Base-by-base conservation (phyloP, 2,888 invertebrate species). In the Xiphydria camelus region DNA sequence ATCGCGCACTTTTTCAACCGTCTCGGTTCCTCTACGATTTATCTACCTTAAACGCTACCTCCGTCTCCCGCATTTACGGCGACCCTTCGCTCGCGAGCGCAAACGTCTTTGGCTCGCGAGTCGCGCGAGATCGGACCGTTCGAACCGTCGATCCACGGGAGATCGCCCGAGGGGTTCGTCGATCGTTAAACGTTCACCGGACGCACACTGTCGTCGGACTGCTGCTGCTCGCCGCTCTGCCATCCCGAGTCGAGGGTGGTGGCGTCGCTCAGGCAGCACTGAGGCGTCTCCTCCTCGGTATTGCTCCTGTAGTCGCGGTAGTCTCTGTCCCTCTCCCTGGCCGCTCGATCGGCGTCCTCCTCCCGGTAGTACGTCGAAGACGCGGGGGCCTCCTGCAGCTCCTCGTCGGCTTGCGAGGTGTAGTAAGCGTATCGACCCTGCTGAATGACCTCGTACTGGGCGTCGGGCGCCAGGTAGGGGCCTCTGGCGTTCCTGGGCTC, bases 161-260 rank as follows among this genome's bases (percentile, higher is more conserved):
- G n/a, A n/a, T n/a, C n/a, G n/a, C n/a, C n/a, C n/a, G n/a, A n/a
- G n/a, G n/a, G n/a, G n/a, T n/a, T n/a, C n/a, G n/a, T n/a, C n/a
- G n/a, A n/a, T n/a, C n/a, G n/a, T n/a, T n/a, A 73, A 41, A 74
- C 73, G 40, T 75, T 73, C 6, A 73, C 68, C 2, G 68, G 72
- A 32, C 70, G 66, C 33, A 66, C 64, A 17, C 62, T 66, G 31
- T 73, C 72, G 6, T 70, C 66, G 7, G 65, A 64, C 43, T 65
- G 66, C 19, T 63, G 56, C n/a, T 67, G 63, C 26, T 69, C 69
- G 0, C 84, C 85, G 57, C 83, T 85, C 51, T 86, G 86, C 85
- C 86, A 86, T 0, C 85, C 85, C 0, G 85, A 83, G 55, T 85
- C 85, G 78, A 85, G 82, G 0, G 85, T 85, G 29, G 81, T 81